These are phyloP conservation scores for Tethya wilhelma DNA, from an alignment of 37 sponge, comb jelly and placozoan genomes.

Conservation along the genomic window DNA sequence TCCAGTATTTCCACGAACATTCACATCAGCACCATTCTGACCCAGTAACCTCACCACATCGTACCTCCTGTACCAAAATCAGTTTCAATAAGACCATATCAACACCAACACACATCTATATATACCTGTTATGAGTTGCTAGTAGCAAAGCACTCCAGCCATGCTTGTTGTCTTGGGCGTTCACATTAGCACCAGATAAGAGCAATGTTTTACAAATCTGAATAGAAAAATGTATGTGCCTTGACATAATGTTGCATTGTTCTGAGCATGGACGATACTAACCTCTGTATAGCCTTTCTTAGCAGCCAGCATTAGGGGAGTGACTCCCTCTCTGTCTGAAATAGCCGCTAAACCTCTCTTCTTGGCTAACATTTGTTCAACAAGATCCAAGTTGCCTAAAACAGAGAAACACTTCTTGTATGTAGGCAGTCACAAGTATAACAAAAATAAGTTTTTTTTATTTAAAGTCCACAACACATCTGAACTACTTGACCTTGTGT, in stretches of 20 bases:
- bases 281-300: conserved; percentile 72
- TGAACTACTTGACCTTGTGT: too few species aligned
- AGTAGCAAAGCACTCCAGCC: conserved; percentile 91
- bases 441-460: too few species aligned
- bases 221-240: neutral
- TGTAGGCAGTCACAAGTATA: too few species aligned
- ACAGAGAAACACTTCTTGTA: too few species aligned
- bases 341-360: conserved; percentile 13
- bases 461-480: too few species aligned
- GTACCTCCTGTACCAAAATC: conserved; percentile 41
- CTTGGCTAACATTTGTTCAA: conserved; percentile 19
- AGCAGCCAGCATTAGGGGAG: conserved; percentile 89
- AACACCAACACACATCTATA: neutral
- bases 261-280: neutral
- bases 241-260: neutral
- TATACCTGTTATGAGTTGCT: conserved; percentile 77
- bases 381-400: conserved; percentile 37
- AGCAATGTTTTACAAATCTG: conserved; percentile 58
- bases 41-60: conserved; percentile 62
- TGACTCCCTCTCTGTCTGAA: conserved; percentile 77
- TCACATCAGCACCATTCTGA: conserved; percentile 65
- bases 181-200: conserved; percentile 48
- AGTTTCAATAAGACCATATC: neutral
- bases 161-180: conserved; percentile 66
- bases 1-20: conserved; percentile 65